phyloP scores from a whole-genome alignment of 1,140 invertebrate species.

The Akabosia matsudoensis region DNA sequence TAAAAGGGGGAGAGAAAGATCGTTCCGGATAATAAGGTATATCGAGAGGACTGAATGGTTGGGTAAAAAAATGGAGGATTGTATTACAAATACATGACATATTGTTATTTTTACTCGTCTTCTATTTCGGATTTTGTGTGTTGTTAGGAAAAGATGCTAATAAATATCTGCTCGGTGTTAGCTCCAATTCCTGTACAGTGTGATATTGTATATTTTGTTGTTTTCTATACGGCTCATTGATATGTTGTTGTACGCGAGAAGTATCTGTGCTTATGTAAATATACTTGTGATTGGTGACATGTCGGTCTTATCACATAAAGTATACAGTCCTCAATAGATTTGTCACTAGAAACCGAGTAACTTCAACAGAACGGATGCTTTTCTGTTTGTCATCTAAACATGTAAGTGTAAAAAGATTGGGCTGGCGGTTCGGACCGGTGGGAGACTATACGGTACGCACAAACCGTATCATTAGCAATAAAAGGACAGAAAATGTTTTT shows the following conservation, averaged over 20 bases:
- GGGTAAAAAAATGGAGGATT: conserved; percentile 13
- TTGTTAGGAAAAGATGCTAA: conserved; percentile 11
- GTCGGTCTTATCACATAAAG: not conserved
- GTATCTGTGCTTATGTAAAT: not conserved
- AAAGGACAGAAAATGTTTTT: conserved; percentile 13
- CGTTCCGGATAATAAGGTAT: conserved; percentile 19
- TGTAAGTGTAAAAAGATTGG: too few species aligned
- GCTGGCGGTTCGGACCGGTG: too few species aligned
- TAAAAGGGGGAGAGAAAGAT: not conserved
- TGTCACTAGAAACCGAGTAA: not conserved
- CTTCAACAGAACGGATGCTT: too few species aligned
- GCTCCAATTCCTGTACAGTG: not conserved
- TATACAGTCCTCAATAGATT: not conserved
- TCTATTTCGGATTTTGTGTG: not conserved
- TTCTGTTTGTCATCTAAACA: too few species aligned
- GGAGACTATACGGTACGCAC: too few species aligned
- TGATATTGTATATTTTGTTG: not conserved
- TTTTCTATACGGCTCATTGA: too few species aligned
- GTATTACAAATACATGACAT: not conserved
- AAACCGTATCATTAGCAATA: conserved; percentile 20
- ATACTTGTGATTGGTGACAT: not conserved
- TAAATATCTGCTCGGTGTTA: conserved; percentile 16
- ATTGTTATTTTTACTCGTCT: not conserved
- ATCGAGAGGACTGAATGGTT: conserved; percentile 7
- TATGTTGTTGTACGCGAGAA: not conserved